Percentiles rank a stretch among this genome's conserved stretches.
These are phyloP conservation scores for Axis porcinus DNA, from an alignment of 2,113 vertebrate species.

Conservation along the genomic window DNA sequence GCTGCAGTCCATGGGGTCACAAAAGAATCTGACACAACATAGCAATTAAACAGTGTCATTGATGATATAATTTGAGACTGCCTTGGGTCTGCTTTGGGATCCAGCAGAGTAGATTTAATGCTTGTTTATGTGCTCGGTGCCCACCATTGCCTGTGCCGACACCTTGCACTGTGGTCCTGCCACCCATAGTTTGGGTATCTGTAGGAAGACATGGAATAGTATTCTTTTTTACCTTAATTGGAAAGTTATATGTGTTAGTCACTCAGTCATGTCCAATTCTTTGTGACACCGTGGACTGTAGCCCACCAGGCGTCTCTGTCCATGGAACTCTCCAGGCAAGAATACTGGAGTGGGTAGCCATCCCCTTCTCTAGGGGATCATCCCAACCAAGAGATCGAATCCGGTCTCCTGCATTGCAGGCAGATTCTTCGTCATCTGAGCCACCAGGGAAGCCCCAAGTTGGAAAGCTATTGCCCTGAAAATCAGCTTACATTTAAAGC, in stretches of 20 bases:
- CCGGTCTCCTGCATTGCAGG: neutral
- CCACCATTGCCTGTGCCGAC: neutral
- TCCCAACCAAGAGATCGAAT: neutral
- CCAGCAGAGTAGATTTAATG: neutral
- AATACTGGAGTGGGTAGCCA: neutral
- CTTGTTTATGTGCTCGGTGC: neutral
- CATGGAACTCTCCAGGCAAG: neutral
- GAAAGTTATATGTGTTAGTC: neutral
- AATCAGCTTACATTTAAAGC: neutral
- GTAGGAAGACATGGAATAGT: neutral
- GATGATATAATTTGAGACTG: neutral
- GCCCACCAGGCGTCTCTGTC: neutral
- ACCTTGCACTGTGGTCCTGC: neutral
- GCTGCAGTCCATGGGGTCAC: neutral
- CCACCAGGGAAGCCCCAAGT: neutral
- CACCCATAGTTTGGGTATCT: neutral
- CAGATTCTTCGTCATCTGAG: neutral
- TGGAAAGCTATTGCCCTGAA: neutral
- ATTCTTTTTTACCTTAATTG: neutral
- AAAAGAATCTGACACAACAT: neutral
- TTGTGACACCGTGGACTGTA: neutral
- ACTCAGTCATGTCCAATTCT: neutral
- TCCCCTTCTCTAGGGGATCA: neutral
- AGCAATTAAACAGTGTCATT: neutral
- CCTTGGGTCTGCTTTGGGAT: neutral